phyloP scores from a whole-genome alignment of 2,797 vertebrate species.

The Luscinia luscinia region DNA sequence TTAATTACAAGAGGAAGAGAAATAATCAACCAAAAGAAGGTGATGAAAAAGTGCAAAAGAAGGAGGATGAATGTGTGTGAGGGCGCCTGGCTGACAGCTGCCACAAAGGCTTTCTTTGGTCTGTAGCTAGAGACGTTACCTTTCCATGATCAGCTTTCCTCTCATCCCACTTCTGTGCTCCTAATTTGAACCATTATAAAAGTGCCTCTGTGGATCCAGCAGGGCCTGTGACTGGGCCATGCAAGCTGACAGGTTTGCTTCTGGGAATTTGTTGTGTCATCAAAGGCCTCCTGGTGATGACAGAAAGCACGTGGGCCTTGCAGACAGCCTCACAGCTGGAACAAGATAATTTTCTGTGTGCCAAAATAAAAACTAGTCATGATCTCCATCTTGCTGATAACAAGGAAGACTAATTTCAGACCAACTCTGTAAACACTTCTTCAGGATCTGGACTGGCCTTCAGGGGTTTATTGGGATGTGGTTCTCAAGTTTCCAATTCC shows the following conservation, averaged over 20 bases:
- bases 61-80: conserved; percentile 48
- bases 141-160: conserved; percentile 55
- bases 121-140: conserved; percentile 24
- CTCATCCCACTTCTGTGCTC: conserved; percentile 36
- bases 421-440: conserved; percentile 9
- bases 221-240: neutral
- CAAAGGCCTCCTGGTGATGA: neutral
- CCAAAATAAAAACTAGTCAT: conserved; percentile 53
- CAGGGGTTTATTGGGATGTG: neutral
- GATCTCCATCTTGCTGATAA: conserved; percentile 34
- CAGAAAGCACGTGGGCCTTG: conserved; percentile 11
- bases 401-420: conserved; percentile 43
- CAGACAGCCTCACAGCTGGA: neutral
- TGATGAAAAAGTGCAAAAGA: conserved; percentile 43
- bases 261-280: conserved; percentile 23
- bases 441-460: conserved; percentile 2
- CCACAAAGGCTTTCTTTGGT: conserved; percentile 22
- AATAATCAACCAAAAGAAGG: conserved; percentile 37
- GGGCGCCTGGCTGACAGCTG: conserved; percentile 13
- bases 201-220: conserved; percentile 68
- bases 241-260: conserved; percentile 23
- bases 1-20: conserved; percentile 73
- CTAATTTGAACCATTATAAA: conserved; percentile 51
- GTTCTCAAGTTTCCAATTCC: conserved; percentile 9
- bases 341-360: conserved; percentile 41